Evolutionary conservation across 2,888 invertebrate species (phyloP).

Genomic region (Diploptera punctata): DNA sequence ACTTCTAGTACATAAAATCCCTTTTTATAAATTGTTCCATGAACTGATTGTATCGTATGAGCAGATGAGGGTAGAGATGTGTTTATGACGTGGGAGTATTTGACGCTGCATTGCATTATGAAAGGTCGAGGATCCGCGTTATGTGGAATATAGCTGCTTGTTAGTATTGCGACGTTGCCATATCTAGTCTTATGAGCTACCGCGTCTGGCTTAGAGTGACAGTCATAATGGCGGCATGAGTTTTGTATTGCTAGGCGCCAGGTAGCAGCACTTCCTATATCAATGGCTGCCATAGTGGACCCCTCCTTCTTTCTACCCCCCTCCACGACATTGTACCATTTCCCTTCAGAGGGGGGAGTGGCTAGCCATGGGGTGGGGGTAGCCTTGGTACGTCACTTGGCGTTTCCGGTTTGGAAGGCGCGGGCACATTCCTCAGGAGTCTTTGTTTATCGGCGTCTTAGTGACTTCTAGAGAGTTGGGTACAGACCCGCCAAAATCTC

Average conservation of each 20-base stretch:
- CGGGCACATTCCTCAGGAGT: conserved; percentile 22
- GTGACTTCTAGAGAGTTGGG: no score
- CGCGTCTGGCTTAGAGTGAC: neutral
- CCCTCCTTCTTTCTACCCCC: neutral
- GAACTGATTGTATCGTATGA: no score
- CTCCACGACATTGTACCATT: neutral
- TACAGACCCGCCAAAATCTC: no score
- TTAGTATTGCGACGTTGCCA: no score
- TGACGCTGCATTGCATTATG: no score
- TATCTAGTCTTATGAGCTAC: neutral
- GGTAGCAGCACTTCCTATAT: conserved; percentile 33
- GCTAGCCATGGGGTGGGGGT: neutral
- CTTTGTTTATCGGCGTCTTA: conserved; percentile 15
- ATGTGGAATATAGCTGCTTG: no score
- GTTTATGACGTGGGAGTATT: no score
- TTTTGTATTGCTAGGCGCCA: conserved; percentile 13
- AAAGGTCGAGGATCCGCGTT: no score
- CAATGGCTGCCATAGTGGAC: conserved; percentile 3
- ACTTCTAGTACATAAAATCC: no score
- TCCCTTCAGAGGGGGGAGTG: conserved; percentile 10
- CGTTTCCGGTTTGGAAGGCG: conserved; percentile 24
- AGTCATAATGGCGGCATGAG: conserved; percentile 1
- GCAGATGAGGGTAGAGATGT: no score
- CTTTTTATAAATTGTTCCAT: no score
- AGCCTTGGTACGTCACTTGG: conserved; percentile 29